phyloP scores from a whole-genome alignment of 1,140 invertebrate genomes.

The Helicoverpa armigera region DNA sequence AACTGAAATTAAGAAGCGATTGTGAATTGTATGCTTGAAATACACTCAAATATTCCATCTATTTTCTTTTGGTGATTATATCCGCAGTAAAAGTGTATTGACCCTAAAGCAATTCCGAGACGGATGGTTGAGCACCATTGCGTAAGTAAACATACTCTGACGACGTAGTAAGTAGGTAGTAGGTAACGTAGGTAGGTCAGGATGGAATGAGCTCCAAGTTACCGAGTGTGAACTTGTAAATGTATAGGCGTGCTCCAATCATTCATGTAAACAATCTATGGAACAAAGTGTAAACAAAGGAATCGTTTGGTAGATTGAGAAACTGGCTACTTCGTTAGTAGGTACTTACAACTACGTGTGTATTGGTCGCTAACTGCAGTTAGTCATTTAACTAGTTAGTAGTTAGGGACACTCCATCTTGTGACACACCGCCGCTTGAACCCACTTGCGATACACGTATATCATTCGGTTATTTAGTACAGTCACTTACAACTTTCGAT shows the following conservation, averaged over 20 bases:
- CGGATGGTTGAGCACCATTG: conserved; percentile 18
- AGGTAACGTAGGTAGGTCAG: background rate
- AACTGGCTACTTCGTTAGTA: conserved; percentile 48
- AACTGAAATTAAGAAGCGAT: too few relatives aligned
- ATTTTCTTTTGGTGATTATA: background rate
- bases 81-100: conserved; percentile 9
- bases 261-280: conserved; percentile 58
- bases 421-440: conserved; percentile 68
- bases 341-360: background rate
- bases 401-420: conserved; percentile 55
- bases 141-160: conserved; percentile 15
- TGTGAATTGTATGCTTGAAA: too few relatives aligned
- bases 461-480: conserved; percentile 44
- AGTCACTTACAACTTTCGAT: conserved; percentile 46
- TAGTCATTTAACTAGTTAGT: conserved; percentile 58
- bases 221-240: conserved; percentile 49
- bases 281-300: conserved; percentile 58
- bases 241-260: conserved; percentile 53
- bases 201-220: conserved; percentile 36
- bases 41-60: background rate
- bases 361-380: conserved; percentile 66
- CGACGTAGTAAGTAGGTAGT: background rate
- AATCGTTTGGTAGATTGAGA: conserved; percentile 56
- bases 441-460: conserved; percentile 57
- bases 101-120: conserved; percentile 5